A percentile compares a stretch with the other conserved stretches of the same genome.
These are phyloP conservation scores for Tridacna crocea DNA, from an alignment of 2,888 invertebrate genomes.

Conservation along the genomic window DNA sequence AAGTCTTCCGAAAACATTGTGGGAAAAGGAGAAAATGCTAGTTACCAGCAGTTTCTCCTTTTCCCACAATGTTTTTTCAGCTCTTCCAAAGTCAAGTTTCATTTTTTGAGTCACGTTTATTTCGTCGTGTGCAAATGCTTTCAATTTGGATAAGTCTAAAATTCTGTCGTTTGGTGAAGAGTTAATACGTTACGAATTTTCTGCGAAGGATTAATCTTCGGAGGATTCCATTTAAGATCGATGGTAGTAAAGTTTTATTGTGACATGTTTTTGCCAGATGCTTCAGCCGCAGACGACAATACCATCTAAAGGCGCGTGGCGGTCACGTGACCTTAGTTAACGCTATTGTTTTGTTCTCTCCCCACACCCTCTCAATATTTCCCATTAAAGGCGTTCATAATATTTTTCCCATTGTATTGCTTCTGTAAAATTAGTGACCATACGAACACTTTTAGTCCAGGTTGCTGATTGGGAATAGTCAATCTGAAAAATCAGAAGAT, in stretches of 20 bases:
- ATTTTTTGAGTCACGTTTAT: no score
- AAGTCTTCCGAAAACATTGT: no score
- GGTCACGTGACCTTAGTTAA: slow-evolving; percentile 43
- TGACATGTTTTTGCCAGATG: slow-evolving; percentile 58
- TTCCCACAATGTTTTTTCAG: neutral
- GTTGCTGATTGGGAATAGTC: no score
- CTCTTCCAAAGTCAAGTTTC: neutral
- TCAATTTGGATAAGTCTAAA: no score
- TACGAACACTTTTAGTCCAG: neutral
- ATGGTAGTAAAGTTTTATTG: slow-evolving; percentile 28
- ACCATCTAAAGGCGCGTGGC: slow-evolving; percentile 52
- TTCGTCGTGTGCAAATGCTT: no score
- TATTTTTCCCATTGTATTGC: neutral
- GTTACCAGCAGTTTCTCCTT: neutral
- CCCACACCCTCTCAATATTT: neutral
- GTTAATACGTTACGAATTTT: neutral
- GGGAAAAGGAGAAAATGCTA: neutral
- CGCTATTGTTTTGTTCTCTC: slow-evolving; percentile 9
- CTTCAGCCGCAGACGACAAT: slow-evolving; percentile 51
- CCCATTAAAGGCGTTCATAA: neutral
- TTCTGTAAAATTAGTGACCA: neutral
- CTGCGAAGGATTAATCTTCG: neutral
- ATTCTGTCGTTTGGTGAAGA: no score
- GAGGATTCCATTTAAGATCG: slow-evolving; percentile 1
- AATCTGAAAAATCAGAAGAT: no score